Conservation (phyloP, 2,888 invertebrate genomes). For the Dendrolimus houi region DNA sequence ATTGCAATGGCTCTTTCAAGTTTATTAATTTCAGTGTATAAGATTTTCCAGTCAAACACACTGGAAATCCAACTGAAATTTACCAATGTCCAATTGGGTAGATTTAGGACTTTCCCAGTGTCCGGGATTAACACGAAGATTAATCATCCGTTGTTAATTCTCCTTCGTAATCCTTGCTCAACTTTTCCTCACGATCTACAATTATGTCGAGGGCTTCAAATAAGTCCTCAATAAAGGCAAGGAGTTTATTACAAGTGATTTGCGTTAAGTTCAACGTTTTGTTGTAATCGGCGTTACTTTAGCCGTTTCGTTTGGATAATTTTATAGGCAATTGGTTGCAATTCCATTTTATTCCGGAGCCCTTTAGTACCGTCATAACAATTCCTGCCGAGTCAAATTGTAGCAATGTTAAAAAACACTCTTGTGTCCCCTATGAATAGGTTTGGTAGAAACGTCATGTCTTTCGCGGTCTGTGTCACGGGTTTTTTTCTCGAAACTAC, state of each 20-base stretch:
- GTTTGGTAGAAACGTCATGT: too few relatives aligned
- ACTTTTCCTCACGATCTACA: not conserved
- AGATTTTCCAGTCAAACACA: too few relatives aligned
- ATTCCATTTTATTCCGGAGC: conserved; percentile 10
- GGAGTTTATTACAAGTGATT: conserved; percentile 12
- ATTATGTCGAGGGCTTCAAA: conserved; percentile 1
- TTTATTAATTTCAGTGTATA: too few relatives aligned
- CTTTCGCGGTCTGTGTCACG: too few relatives aligned
- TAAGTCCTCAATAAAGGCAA: conserved; percentile 6
- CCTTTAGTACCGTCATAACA: conserved; percentile 5
- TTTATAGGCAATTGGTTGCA: conserved; percentile 6
- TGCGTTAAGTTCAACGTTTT: conserved; percentile 5
- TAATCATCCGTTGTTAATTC: too few relatives aligned
- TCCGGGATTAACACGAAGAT: too few relatives aligned
- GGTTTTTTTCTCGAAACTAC: not conserved
- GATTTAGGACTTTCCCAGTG: too few relatives aligned
- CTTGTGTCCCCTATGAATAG: too few relatives aligned
- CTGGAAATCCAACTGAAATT: too few relatives aligned
- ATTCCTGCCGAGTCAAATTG: conserved; percentile 3
- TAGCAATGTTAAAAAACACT: not conserved
- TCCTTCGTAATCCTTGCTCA: too few relatives aligned
- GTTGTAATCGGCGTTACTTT: conserved; percentile 2
- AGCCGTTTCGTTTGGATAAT: conserved; percentile 2
- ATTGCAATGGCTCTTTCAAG: too few relatives aligned
- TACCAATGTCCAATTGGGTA: too few relatives aligned